Base-by-base conservation (phyloP, 2,888 invertebrate genomes). In the Stratiomys singularior region DNA sequence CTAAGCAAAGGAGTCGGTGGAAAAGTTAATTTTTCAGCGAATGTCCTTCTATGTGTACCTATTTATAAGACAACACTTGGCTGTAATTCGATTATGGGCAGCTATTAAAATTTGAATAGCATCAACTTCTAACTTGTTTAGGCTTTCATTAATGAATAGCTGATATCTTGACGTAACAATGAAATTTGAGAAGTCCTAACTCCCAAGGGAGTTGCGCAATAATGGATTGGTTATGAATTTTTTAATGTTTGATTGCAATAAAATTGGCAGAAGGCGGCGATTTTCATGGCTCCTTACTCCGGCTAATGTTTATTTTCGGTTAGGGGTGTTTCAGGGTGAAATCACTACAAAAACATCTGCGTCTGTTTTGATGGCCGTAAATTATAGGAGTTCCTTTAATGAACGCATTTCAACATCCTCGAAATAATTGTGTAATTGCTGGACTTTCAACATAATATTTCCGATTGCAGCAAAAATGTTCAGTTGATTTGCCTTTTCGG, bases 91-190 rank as follows among this genome's bases (percentile, higher is more conserved):
- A 64, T 64, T 64, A 64, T n/a, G 64, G 28, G n/a, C 30, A 11
- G 64, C 23, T 64, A 64, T 64, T 64, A 64, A 64, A 64, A 64
- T 64, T 64, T 64, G 64, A 64, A 30, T 18, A 64, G 28, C 64
- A 30, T 28, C 64, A 64, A 64, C 30, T 27, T 64, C 18, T 64
- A 64, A 64, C 30, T 64, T 30, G 30, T 21, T 60, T 60, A 25
- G 60, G 23, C 27, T n/a, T 64, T 7, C 64, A 30, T 30, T 64
- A 30, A 64, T 30, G 30, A 27, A 27, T n/a, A 30, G 64, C 64
- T 15, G 64, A 18, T 64, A 30, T 27, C 30, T 30, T 27, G 5
- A 30, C 9, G 30, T 18, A 30, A 64, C 30, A n/a, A 30, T 30
- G 64, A 28, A 64, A 64, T 64, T 30, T 30, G 30, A 28, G 9